Conservation (phyloP, 2,888 invertebrate genomes). For the Ommatoiulus sabulosus region DNA sequence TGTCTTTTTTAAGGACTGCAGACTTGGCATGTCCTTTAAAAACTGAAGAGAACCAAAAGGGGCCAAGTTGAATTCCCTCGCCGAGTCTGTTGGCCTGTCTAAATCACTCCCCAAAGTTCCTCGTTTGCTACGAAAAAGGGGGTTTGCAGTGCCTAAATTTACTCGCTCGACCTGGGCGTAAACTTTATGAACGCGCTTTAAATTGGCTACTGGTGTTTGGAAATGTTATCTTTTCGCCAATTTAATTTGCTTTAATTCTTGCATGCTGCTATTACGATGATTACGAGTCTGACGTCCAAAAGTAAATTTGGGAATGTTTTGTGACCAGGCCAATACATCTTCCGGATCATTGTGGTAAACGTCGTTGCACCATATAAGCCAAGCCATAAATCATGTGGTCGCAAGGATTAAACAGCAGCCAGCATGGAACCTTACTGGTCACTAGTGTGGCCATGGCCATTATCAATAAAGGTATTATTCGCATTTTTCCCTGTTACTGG, state of each 20-base stretch:
- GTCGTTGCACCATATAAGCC: neutral
- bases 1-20: neutral
- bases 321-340: neutral
- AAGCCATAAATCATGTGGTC: slow-evolving; percentile 53
- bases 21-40: neutral
- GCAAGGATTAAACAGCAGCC: slow-evolving; percentile 50
- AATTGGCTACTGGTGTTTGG: neutral
- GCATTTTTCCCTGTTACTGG: neutral
- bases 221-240: neutral
- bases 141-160: slow-evolving; percentile 1
- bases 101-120: neutral
- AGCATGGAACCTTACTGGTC: slow-evolving; percentile 53
- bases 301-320: neutral
- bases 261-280: neutral
- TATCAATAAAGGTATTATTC: slow-evolving; percentile 55
- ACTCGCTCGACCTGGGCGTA: neutral
- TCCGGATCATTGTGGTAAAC: neutral
- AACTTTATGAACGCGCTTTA: neutral
- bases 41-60: neutral
- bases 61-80: neutral
- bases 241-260: neutral
- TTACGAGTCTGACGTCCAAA: neutral
- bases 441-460: slow-evolving; percentile 56
- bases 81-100: neutral
- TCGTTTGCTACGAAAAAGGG: neutral